Conservation (phyloP, 2,113 vertebrate species). For the Sphyrna mokarran region DNA sequence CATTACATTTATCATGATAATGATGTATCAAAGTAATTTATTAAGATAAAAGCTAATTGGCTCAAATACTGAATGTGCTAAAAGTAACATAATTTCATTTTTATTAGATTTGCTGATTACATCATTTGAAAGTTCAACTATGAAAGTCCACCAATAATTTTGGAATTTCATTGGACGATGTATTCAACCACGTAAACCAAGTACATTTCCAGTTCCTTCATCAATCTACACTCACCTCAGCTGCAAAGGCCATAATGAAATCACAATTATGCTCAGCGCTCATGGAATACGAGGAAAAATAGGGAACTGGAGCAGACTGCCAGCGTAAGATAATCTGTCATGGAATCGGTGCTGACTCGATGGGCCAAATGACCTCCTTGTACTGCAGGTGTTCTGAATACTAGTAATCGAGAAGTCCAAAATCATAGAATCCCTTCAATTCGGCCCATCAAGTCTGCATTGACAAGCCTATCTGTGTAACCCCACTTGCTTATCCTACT, state of each 20-base stretch:
- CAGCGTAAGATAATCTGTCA: no score
- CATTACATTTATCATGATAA: no score
- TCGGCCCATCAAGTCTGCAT: no score
- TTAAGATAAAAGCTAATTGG: background rate
- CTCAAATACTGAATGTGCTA: background rate
- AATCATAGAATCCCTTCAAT: no score
- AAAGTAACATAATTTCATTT: background rate
- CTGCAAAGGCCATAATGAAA: background rate
- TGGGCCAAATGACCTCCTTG: no score
- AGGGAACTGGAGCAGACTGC: no score
- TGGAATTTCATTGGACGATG: background rate
- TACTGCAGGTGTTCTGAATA: no score
- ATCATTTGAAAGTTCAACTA: background rate
- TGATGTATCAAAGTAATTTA: background rate
- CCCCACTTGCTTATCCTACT: no score
- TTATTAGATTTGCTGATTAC: background rate
- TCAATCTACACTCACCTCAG: background rate
- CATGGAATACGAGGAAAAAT: background rate
- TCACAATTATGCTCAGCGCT: background rate
- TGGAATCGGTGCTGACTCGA: no score
- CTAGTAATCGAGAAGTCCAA: no score
- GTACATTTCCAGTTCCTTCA: no score
- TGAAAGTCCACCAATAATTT: background rate
- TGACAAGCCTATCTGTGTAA: no score
- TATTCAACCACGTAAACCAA: background rate